Percentiles rank a stretch among this genome's conserved stretches.
These are phyloP conservation scores for Gobiocypris rarus DNA, from an alignment of 2,113 vertebrate species.

Conservation along the genomic window DNA sequence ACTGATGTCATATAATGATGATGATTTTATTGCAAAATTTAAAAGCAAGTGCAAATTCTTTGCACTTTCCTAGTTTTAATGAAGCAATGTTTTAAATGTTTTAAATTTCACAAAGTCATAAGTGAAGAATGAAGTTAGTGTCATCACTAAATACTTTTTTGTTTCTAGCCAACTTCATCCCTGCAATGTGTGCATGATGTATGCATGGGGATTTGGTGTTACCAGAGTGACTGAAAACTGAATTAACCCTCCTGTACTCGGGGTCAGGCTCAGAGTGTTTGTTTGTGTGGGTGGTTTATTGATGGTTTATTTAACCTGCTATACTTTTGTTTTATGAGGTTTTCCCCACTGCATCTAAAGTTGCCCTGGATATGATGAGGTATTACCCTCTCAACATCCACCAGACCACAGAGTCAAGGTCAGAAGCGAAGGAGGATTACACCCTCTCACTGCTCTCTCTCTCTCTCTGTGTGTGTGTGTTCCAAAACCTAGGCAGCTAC, in stretches of 20 bases:
- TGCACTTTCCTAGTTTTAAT: too few relatives aligned
- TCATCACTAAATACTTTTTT: background rate
- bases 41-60: too few relatives aligned
- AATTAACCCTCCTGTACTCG: conserved; percentile 4
- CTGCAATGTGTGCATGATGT: background rate
- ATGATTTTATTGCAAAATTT: background rate
- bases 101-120: background rate
- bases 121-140: background rate
- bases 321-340: conserved; percentile 75
- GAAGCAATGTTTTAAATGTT: too few relatives aligned
- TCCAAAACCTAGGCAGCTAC: background rate
- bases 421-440: conserved; percentile 71
- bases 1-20: background rate
- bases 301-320: conserved; percentile 71
- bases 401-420: conserved; percentile 77
- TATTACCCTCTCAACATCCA: conserved; percentile 73
- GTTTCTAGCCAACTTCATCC: background rate
- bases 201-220: background rate
- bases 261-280: conserved; percentile 18
- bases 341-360: conserved; percentile 68
- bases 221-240: conserved; percentile 1
- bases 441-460: conserved; percentile 53
- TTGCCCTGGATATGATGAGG: conserved; percentile 76
- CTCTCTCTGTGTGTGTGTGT: background rate
- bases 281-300: conserved; percentile 27